Conservation (phyloP, 2,888 invertebrate species). For the Drosophila ezoana region DNA sequence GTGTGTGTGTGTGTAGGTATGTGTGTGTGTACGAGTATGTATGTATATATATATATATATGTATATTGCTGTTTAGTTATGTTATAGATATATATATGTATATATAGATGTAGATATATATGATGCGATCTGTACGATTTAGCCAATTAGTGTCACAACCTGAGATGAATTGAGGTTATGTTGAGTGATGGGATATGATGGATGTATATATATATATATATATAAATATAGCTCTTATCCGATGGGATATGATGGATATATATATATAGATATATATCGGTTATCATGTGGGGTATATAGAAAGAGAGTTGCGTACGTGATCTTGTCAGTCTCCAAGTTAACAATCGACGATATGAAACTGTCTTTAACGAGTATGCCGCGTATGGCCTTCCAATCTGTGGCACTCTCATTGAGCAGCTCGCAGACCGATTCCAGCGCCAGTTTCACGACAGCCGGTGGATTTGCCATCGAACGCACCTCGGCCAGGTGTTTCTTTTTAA, state of each 20-base stretch:
- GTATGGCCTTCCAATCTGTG: conserved; percentile 97
- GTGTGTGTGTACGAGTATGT: conserved; percentile 23
- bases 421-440: conserved; percentile 97
- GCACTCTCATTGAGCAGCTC: conserved; percentile 95
- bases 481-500: conserved; percentile 97
- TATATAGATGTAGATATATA: conserved; percentile 32
- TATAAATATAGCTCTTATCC: neutral
- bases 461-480: conserved; percentile 98
- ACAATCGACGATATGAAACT: conserved; percentile 97
- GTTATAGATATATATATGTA: conserved; percentile 27
- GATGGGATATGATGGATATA: conserved; percentile 19
- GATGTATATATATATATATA: conserved; percentile 15
- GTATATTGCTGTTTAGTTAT: conserved; percentile 39
- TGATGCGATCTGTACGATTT: conserved; percentile 27
- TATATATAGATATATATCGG: conserved; percentile 9
- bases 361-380: conserved; percentile 96
- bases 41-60: conserved; percentile 6
- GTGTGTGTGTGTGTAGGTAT: conserved; percentile 39
- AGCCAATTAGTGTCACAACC: conserved; percentile 41
- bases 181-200: conserved; percentile 20
- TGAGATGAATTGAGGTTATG: conserved; percentile 19
- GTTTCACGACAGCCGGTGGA: conserved; percentile 95
- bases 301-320: conserved; percentile 89
- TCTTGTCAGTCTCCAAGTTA: conserved; percentile 96
- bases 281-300: conserved; percentile 32